These are phyloP conservation scores for Paratrypauchen microcephalus DNA, from an alignment of 2,797 vertebrate genomes.

Conservation along the genomic window DNA sequence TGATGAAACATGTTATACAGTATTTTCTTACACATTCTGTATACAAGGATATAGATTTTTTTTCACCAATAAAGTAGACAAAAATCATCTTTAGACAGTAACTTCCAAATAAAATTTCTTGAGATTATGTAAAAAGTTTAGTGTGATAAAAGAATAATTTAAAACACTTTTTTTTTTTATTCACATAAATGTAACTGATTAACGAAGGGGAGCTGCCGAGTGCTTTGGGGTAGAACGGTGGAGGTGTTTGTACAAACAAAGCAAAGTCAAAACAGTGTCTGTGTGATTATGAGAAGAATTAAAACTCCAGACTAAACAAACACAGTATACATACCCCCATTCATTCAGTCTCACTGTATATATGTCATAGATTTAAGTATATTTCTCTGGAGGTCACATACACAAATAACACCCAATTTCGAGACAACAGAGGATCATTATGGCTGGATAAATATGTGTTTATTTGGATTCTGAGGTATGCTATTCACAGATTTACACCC, in stretches of 20 bases:
- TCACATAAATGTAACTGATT: neutral
- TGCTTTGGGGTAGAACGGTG: neutral
- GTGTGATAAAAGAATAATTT: too few species aligned
- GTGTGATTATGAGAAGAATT: constrained; percentile 16
- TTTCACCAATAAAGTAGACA: too few species aligned
- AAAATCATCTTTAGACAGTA: too few species aligned
- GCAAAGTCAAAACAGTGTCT: constrained; percentile 22
- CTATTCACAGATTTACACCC: neutral
- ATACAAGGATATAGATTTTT: too few species aligned
- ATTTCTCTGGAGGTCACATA: neutral
- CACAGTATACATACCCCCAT: constrained; percentile 9
- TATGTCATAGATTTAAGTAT: neutral
- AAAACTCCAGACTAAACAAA: constrained; percentile 29
- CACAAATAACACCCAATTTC: neutral
- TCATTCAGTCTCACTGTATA: constrained; percentile 17
- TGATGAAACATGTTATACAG: too few species aligned
- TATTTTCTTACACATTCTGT: too few species aligned
- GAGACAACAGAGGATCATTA: neutral
- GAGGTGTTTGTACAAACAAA: constrained; percentile 34
- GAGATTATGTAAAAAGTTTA: too few species aligned
- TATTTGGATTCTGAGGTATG: neutral
- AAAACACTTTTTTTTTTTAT: neutral
- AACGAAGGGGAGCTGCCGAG: neutral
- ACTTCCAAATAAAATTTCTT: too few species aligned
- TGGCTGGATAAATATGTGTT: neutral